Evolutionary conservation across 2,888 invertebrate species (phyloP).

Genomic region (Cephus rjabovi): DNA sequence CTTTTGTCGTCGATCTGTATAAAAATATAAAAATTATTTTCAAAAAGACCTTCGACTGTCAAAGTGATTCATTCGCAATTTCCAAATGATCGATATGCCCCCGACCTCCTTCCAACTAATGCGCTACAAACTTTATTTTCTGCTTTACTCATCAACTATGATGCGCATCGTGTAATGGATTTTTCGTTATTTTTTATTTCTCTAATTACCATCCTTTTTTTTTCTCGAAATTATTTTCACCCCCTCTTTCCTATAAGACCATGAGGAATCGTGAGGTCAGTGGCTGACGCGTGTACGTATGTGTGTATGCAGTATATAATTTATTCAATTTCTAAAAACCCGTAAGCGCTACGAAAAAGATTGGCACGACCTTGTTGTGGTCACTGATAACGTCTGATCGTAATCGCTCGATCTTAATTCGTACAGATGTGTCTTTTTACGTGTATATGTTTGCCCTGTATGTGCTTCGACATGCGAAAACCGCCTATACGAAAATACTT

Average conservation of each 20-base stretch:
- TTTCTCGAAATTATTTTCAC: background rate
- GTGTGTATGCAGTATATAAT: background rate
- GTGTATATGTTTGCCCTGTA: background rate
- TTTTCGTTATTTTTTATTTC: slow-evolving; percentile 24
- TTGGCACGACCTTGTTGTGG: background rate
- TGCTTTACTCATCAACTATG: background rate
- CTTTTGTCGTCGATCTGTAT: slow-evolving; percentile 30
- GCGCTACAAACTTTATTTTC: background rate
- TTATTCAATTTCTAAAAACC: background rate
- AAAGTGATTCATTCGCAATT: slow-evolving; percentile 4
- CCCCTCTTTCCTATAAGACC: background rate
- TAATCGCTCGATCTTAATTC: background rate
- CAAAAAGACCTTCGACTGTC: slow-evolving; percentile 28
- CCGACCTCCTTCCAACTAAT: background rate
- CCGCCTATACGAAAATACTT: background rate
- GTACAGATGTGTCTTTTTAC: background rate
- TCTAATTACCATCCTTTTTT: slow-evolving; percentile 3
- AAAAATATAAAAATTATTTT: slow-evolving; percentile 56
- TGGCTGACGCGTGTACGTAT: background rate
- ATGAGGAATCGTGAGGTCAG: background rate
- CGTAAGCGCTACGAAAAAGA: background rate
- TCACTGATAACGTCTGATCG: background rate
- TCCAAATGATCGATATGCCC: background rate
- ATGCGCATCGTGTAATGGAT: background rate
- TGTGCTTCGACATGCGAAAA: background rate